Evolutionary conservation across 2,797 vertebrate genomes (phyloP).

Genomic region (Phoeniculus purpureus): DNA sequence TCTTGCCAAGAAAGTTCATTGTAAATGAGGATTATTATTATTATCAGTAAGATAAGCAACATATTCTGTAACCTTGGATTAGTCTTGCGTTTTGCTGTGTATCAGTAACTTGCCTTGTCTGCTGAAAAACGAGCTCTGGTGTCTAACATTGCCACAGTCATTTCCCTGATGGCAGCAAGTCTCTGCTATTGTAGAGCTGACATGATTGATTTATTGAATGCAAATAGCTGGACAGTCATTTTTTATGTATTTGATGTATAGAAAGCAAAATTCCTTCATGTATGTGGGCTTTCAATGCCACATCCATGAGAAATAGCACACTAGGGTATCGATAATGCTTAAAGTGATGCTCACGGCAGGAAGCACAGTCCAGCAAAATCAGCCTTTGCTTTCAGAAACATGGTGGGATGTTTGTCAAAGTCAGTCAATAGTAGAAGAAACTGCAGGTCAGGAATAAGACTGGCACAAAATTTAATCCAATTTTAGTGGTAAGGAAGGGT

Average conservation of each 20-base stretch:
- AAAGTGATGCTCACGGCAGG: not conserved
- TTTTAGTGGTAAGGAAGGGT: not conserved
- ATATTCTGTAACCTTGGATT: not conserved
- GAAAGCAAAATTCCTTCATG: not conserved
- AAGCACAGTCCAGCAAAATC: not conserved
- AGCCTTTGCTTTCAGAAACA: not conserved
- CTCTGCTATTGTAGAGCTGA: not conserved
- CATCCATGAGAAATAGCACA: not conserved
- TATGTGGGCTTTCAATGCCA: not conserved
- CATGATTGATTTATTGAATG: not conserved
- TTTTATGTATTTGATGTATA: not conserved
- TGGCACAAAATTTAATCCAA: not conserved
- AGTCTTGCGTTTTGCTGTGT: not conserved
- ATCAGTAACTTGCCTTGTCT: not conserved
- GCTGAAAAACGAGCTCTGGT: not conserved
- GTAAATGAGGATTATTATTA: not conserved
- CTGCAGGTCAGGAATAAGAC: not conserved
- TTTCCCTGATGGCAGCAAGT: not conserved
- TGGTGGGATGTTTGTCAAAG: not conserved
- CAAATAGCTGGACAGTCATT: not conserved
- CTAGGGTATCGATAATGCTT: not conserved
- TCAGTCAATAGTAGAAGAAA: not conserved
- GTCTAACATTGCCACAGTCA: rapidly evolving
- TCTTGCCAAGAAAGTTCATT: not conserved
- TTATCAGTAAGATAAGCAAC: not conserved